Conservation (phyloP, 2,797 vertebrate species). For the Karalla daura region DNA sequence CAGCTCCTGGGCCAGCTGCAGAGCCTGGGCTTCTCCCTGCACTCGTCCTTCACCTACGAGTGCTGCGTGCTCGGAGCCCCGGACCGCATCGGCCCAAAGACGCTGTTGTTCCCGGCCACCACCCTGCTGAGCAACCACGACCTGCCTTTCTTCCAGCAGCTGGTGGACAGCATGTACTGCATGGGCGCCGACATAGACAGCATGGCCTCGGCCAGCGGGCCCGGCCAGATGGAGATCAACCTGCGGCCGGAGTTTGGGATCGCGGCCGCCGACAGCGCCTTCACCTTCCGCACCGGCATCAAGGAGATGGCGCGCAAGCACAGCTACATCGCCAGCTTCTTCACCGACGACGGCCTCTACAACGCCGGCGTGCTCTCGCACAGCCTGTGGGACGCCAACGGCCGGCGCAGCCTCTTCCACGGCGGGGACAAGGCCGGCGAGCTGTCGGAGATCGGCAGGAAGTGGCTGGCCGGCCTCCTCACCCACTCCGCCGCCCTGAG, state of each 20-base stretch:
- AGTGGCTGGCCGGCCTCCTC: slow-evolving; percentile 91
- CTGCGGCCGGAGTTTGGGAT: slow-evolving; percentile 92
- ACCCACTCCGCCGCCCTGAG: slow-evolving; percentile 92
- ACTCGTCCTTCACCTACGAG: slow-evolving; percentile 92
- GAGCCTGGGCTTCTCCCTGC: slow-evolving; percentile 87
- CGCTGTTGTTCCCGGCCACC: slow-evolving; percentile 90
- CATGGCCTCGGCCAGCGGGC: slow-evolving; percentile 90
- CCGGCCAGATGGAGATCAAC: slow-evolving; percentile 93
- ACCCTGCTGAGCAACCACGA: slow-evolving; percentile 90
- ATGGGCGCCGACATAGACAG: slow-evolving; percentile 92
- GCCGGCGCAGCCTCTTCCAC: slow-evolving; percentile 88
- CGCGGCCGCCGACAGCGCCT: slow-evolving; percentile 90
- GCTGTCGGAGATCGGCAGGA: slow-evolving; percentile 87
- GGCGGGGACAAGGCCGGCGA: slow-evolving; percentile 74
- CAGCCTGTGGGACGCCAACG: slow-evolving; percentile 89
- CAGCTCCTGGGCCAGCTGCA: slow-evolving; percentile 89
- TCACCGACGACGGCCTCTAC: slow-evolving; percentile 88
- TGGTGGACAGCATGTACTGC: slow-evolving; percentile 92
- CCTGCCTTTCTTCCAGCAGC: slow-evolving; percentile 92
- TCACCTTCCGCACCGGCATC: slow-evolving; percentile 93
- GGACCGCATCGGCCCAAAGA: slow-evolving; percentile 90
- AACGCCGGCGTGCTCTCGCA: slow-evolving; percentile 91
- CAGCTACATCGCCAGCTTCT: slow-evolving; percentile 92
- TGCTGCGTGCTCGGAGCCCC: slow-evolving; percentile 91
- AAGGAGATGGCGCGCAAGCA: slow-evolving; percentile 95